Conservation (phyloP, 2,797 vertebrate genomes). For the Lacerta viridis region DNA sequence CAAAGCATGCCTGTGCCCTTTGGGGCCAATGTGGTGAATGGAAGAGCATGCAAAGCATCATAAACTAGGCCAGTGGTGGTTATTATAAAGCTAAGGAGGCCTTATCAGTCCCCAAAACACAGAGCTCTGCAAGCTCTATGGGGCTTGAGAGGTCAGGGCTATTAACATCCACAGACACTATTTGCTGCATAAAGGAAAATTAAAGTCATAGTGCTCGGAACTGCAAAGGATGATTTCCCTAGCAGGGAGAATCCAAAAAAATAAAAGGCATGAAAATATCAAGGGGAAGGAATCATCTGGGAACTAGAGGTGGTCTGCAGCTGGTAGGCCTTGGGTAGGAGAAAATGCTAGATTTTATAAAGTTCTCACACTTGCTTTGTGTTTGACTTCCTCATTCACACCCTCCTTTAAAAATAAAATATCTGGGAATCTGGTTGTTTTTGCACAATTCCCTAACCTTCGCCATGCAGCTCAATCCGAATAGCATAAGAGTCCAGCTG, state of each 20-base stretch:
- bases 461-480: not conserved
- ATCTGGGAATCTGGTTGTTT: too few relatives aligned
- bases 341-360: not conserved
- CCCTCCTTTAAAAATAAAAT: not conserved
- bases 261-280: constrained; percentile 17
- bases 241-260: constrained; percentile 29
- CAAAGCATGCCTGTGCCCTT: not conserved
- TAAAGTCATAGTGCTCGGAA: not conserved
- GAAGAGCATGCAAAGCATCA: not conserved
- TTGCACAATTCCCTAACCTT: not conserved
- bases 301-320: not conserved
- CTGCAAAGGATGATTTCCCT: not conserved
- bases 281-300: not conserved
- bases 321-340: not conserved
- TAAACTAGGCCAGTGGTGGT: constrained; percentile 13
- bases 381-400: constrained; percentile 6
- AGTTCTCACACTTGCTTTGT: not conserved
- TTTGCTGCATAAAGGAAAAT: not conserved
- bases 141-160: not conserved
- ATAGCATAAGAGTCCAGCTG: not conserved
- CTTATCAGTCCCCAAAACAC: constrained; percentile 10
- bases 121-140: not conserved
- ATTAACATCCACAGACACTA: not conserved
- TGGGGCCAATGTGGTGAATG: not conserved
- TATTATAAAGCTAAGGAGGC: not conserved